phyloP scores from a whole-genome alignment of 2,113 vertebrate species.

The Sylvietta virens region DNA sequence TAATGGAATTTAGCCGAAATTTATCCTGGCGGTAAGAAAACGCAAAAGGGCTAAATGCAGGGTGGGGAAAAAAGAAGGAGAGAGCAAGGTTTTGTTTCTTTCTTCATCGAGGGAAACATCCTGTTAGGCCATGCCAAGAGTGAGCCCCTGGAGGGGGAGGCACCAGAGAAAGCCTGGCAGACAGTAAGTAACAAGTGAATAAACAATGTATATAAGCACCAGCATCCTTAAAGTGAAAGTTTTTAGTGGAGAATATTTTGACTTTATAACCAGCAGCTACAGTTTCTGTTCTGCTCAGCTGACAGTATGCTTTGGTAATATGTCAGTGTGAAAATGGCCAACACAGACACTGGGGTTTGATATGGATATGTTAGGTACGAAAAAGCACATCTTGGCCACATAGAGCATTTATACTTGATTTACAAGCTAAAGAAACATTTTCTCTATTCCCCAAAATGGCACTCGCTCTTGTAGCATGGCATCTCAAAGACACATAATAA shows the following conservation, averaged over 20 bases:
- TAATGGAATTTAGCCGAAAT: background rate
- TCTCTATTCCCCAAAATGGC: background rate
- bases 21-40: background rate
- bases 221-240: background rate
- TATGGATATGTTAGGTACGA: background rate
- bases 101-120: background rate
- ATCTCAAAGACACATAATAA: background rate
- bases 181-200: background rate
- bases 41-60: background rate
- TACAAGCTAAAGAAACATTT: background rate
- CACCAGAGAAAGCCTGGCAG: background rate
- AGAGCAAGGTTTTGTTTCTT: background rate
- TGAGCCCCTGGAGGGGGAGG: background rate
- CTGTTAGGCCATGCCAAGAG: background rate
- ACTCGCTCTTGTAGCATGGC: background rate
- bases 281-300: background rate
- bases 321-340: background rate
- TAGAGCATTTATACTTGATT: background rate
- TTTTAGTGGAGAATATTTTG: background rate
- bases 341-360: rapidly evolving
- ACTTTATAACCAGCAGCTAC: background rate
- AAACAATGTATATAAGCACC: background rate
- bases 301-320: background rate
- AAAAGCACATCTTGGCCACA: background rate
- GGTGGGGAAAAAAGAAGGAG: background rate